A percentile compares a stretch with the other conserved stretches of the same genome.
These are phyloP conservation scores for Mizuhopecten yessoensis DNA, from an alignment of 1,140 invertebrate genomes.

Conservation along the genomic window DNA sequence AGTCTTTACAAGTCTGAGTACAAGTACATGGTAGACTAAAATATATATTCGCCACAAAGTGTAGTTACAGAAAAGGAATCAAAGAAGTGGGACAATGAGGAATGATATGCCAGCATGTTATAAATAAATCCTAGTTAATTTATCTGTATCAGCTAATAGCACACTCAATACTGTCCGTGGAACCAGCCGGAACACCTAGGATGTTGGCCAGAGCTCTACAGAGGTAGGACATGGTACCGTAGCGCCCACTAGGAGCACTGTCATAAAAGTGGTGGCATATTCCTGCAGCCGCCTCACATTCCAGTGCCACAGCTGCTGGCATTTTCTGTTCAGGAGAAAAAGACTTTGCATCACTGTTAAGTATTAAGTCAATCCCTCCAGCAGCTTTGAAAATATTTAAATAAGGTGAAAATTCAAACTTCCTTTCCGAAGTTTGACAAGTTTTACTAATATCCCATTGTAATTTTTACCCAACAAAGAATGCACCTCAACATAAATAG, in stretches of 20 bases:
- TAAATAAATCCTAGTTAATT: not conserved
- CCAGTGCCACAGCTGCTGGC: constrained; percentile 93
- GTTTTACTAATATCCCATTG: too few relatives aligned
- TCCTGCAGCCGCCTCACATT: constrained; percentile 96
- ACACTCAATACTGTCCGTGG: constrained; percentile 79
- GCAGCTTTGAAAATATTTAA: not conserved
- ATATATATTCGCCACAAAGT: too few relatives aligned
- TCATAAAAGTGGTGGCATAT: constrained; percentile 99
- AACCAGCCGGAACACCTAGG: constrained; percentile 72
- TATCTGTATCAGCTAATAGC: constrained; percentile 64
- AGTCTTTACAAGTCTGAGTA: too few relatives aligned
- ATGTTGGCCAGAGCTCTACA: constrained; percentile 90
- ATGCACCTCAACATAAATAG: too few relatives aligned
- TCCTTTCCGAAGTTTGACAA: too few relatives aligned
- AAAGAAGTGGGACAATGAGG: not conserved
- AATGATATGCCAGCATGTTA: not conserved
- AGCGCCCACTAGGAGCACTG: constrained; percentile 97
- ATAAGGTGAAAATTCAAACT: not conserved
- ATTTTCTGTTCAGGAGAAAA: constrained; percentile 87
- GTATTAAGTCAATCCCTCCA: not conserved
- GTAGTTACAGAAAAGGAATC: not conserved
- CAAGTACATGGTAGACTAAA: too few relatives aligned
- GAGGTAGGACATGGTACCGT: constrained; percentile 99
- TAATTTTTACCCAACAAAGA: too few relatives aligned
- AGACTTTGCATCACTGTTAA: constrained; percentile 46